Percentiles rank a stretch among this genome's conserved stretches.
phyloP scores from a whole-genome alignment of 2,113 vertebrate genomes.

The Todiramphus chloris region DNA sequence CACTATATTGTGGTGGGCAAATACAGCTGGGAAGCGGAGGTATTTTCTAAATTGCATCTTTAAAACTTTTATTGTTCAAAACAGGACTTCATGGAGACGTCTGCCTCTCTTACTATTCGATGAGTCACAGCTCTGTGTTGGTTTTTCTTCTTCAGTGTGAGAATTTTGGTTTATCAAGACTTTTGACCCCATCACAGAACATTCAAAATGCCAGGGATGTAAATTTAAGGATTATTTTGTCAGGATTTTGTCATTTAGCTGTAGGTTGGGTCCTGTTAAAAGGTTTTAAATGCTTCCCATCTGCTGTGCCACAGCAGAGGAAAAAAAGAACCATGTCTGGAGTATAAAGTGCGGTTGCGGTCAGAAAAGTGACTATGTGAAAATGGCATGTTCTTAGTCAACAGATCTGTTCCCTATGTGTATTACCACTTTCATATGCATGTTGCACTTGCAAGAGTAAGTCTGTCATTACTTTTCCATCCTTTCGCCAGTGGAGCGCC shows the following conservation, averaged over 20 bases:
- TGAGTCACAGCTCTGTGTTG: background rate
- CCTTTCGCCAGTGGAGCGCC: background rate
- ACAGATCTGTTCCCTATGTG: conserved; percentile 7
- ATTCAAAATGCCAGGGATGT: background rate
- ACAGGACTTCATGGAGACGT: conserved; percentile 8
- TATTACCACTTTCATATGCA: background rate
- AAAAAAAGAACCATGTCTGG: conserved; percentile 22
- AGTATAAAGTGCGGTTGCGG: conserved; percentile 11
- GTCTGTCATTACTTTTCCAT: background rate
- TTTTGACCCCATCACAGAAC: background rate
- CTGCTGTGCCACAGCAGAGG: conserved; percentile 11
- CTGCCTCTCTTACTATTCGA: background rate
- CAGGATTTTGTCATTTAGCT: conserved; percentile 5
- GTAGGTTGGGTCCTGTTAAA: conserved; percentile 11
- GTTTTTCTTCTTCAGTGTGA: background rate
- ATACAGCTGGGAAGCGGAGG: conserved; percentile 10
- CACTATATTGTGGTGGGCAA: background rate
- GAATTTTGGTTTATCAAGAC: conserved; percentile 22
- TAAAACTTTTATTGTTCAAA: conserved; percentile 18
- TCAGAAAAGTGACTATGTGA: conserved; percentile 37
- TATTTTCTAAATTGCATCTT: conserved; percentile 30
- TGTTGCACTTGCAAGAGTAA: background rate
- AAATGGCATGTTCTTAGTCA: conserved; percentile 48
- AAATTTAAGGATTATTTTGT: conserved; percentile 33
- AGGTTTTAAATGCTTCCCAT: conserved; percentile 36